Conservation (phyloP, 2,888 invertebrate species). For the Plebejus anna region DNA sequence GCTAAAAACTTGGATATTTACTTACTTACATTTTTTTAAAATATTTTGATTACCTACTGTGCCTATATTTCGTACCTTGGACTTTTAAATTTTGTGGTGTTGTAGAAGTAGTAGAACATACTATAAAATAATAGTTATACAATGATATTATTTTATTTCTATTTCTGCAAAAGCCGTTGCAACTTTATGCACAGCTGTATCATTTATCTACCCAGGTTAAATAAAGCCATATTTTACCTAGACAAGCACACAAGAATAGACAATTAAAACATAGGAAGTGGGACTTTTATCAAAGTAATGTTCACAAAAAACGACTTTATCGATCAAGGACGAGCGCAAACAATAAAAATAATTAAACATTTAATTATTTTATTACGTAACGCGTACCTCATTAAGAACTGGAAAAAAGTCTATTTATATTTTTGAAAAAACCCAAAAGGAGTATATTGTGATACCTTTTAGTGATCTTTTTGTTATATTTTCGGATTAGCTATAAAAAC, state of each 20-base stretch:
- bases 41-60: no score
- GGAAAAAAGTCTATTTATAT: background rate
- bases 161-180: background rate
- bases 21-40: no score
- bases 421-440: background rate
- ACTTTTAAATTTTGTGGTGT: no score
- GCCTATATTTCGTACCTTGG: no score
- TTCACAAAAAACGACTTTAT: slow-evolving; percentile 1
- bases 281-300: slow-evolving; percentile 7
- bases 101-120: no score
- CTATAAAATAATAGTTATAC: background rate
- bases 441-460: background rate
- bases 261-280: slow-evolving; percentile 21
- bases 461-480: background rate
- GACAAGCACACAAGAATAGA: background rate
- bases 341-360: slow-evolving; percentile 13
- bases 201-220: background rate
- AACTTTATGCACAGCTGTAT: background rate
- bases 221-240: background rate
- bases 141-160: background rate
- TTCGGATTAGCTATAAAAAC: background rate
- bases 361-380: background rate
- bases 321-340: background rate
- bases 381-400: slow-evolving; percentile 3
- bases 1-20: no score